Evolutionary conservation across 2,797 vertebrate species (phyloP).

Genomic region (Sphenopsis melanotis): DNA sequence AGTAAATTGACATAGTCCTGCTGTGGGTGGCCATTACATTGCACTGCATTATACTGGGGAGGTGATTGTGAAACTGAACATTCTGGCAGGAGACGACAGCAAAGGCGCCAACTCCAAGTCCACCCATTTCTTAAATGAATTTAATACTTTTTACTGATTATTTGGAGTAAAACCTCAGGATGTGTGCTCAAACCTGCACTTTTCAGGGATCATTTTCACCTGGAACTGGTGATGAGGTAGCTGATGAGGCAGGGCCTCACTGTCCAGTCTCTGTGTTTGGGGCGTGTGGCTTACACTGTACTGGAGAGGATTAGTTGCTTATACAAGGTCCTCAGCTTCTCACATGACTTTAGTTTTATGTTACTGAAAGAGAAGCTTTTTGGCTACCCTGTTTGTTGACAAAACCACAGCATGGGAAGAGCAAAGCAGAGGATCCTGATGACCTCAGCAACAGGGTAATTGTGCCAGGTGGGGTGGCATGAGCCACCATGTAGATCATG

Average conservation of each 20-base stretch:
- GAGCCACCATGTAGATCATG: background rate
- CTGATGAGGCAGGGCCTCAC: background rate
- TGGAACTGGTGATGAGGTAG: background rate
- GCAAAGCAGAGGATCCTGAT: background rate
- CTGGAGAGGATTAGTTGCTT: background rate
- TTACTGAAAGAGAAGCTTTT: background rate
- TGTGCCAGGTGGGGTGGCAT: background rate
- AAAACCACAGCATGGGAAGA: background rate
- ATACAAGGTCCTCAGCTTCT: background rate
- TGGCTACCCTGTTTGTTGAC: background rate
- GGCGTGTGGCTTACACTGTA: rapidly evolving
- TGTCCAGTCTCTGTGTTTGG: rapidly evolving
- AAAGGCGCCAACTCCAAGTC: background rate
- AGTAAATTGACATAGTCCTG: background rate
- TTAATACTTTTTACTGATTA: background rate
- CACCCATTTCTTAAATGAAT: background rate
- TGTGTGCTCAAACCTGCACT: background rate
- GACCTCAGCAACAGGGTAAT: background rate
- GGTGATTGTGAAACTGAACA: background rate
- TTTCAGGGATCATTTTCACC: background rate
- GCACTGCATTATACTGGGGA: background rate
- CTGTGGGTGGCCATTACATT: background rate
- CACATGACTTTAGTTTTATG: background rate
- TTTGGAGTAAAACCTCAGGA: background rate
- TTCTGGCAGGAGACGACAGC: background rate